Evolutionary conservation across 2,113 vertebrate genomes (phyloP), one percentile per base, ranked within the genome.

Genomic region (Tupaia chinensis): DNA sequence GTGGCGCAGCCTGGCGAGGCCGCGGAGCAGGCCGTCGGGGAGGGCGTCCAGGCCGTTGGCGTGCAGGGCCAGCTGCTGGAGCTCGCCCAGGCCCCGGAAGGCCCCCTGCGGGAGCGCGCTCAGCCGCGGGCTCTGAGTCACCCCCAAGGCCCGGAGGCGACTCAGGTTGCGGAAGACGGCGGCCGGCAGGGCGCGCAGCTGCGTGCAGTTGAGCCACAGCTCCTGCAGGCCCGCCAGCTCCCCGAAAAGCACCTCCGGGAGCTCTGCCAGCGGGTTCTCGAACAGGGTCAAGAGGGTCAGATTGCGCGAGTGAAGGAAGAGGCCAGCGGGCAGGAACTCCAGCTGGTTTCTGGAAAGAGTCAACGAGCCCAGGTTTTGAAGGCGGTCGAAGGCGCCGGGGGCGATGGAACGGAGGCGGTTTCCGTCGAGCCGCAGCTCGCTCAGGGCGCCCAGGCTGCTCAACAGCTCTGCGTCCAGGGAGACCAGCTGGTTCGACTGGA

Each of bases 161-260:
- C 99, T 99, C 98, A 99, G 98, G 97, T 99, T 99, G 14, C 98
- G 97, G 70, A 99, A 99, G 94, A 99, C 91, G 93, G 99, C 99
- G 92, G 98, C 98, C 9, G 99, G 99, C 92, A 99, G 96, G 23
- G 98, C 99, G 84, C 92, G 97, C 92, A 99, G 99, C 70, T 97
- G 98, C 9, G 99, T 99, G 34, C 66, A 0, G 95, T 98, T 99
- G 68, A 99, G 96, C 98, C 98, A 98, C 44, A 99, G 98, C 32
- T 98, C 98, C 72, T 14, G 93, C 29, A 99, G 98, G 27, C 98
- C 95, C 3, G 97, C 98, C 99, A 99, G 99, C 96, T 98, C 97
- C 56, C 99, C 99, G 97, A 99, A 99, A n/a, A 99, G 81, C 54
- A 99, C 95, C 27, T 98, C 97, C 2, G 99, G 99, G 56, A 99